Evolutionary conservation across 2,888 invertebrate genomes (phyloP), one percentile per base, ranked within the genome.

Genomic region (Catotricha subobsoleta): DNA sequence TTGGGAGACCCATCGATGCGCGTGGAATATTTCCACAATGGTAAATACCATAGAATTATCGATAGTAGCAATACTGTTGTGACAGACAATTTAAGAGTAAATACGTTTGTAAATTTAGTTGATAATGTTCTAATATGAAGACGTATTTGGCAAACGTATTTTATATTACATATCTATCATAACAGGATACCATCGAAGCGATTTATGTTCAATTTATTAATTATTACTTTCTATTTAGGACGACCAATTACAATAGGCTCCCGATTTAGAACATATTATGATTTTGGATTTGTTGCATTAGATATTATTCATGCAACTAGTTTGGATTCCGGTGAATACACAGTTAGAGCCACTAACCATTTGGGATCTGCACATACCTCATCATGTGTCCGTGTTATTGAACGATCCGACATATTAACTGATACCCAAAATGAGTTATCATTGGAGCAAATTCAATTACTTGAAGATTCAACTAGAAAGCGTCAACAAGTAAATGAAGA

Each of bases 1-100:
- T 87, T 91, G 80, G 90, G 90, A 31, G 92, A 94, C 60, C 92
- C 92, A 5, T 88, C 90, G 0, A 87, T 92, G 86, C 72, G 86
- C 52, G 90, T 91, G 1, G 86, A 90, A 63, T 92, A 91, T 92
- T 91, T 82, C 72, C 88, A 86, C 54, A 92, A 97, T 62, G 94
- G 91, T 21, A 36, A 36, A n/a, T n/a, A n/a, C n/a, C n/a, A n/a
- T n/a, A n/a, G n/a, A n/a, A n/a, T n/a, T n/a, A n/a, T n/a, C n/a
- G n/a, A n/a, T n/a, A n/a, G n/a, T n/a, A n/a, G n/a, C n/a, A n/a
- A n/a, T n/a, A n/a, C n/a, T n/a, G n/a, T n/a, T n/a, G n/a, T n/a
- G n/a, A n/a, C n/a, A n/a, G n/a, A n/a, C n/a, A n/a, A n/a, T n/a
- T n/a, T n/a, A n/a, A n/a, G n/a, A n/a, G n/a, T n/a, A n/a, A n/a